Evolutionary conservation across 2,797 vertebrate species (phyloP), one percentile per base, ranked within the genome.

Genomic region (Vespertilio murinus): DNA sequence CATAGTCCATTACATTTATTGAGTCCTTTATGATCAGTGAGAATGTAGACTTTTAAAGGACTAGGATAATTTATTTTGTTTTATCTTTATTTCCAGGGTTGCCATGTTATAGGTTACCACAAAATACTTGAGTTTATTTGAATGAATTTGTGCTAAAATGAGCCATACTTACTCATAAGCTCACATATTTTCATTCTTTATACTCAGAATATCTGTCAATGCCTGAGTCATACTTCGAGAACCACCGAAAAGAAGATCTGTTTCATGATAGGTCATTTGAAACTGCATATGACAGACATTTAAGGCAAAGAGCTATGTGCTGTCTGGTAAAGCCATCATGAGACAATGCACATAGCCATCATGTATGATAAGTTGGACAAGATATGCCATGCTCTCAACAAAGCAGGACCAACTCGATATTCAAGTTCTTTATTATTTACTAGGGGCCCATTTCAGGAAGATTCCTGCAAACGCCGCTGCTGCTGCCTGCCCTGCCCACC

Each of bases 61-160:
- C 6, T 33, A 14, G 13, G 33, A 86, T 81, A 6, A 38, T 40
- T 81, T 65, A 13, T 69, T 78, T 67, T 74, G 14, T 94, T 85
- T 74, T 56, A 87, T 73, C 40, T 92, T 61, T 77, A 14, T 67
- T 77, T 89, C 25, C 4, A 73, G 14, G 40, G 4, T 35, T 7
- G 2, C 6, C 45, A 56, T 75, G 45, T 6, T 49, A 47, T 20
- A 86, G 20, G 3, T 45, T 59, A 70, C 18, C 28, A 81, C 35
- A 80, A 86, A 81, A 80, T 38, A 38, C 2, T n/a, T 40, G 33
- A 79, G 78, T 91, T 56, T 93, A 83, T 49, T 61, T 83, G 11
- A 91, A 80, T 92, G n/a, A 47, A 77, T 81, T 81, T 84, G 42
- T 20, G 54, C 61, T 92, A 87, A 94, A 90, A 30, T 23, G 20